These are phyloP conservation scores for Hippopotamyrus pictus DNA, from an alignment of 2,797 vertebrate genomes.

Conservation along the genomic window DNA sequence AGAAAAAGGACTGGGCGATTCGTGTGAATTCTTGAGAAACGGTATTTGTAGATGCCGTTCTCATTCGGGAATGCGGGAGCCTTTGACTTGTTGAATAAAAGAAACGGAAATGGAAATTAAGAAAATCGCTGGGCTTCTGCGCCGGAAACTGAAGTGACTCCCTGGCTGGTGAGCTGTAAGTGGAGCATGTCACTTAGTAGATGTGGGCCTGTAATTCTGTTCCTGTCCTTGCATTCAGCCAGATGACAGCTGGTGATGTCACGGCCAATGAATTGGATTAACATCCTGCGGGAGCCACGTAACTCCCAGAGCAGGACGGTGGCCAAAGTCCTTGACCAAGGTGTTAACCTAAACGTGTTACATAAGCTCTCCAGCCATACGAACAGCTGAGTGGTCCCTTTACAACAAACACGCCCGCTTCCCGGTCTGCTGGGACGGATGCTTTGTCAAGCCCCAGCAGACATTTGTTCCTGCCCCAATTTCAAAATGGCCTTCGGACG, in stretches of 20 bases:
- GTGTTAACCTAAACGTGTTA: background rate
- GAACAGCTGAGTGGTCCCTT: background rate
- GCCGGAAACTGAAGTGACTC: background rate
- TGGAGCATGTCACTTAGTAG: slow-evolving; percentile 71
- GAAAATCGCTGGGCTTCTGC: slow-evolving; percentile 16
- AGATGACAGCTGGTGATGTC: background rate
- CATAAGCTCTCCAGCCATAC: background rate
- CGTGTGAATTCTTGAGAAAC: slow-evolving; percentile 51
- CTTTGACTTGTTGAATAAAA: slow-evolving; percentile 42
- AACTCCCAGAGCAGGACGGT: slow-evolving; percentile 25
- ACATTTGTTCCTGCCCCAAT: background rate
- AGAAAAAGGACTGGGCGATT: slow-evolving; percentile 36
- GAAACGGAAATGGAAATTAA: slow-evolving; percentile 10
- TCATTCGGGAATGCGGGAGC: slow-evolving; percentile 62
- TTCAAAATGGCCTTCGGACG: background rate
- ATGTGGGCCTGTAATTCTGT: slow-evolving; percentile 62
- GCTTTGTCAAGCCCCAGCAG: background rate
- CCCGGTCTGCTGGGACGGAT: background rate
- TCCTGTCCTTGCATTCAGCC: slow-evolving; percentile 54
- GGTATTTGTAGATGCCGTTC: slow-evolving; percentile 49
- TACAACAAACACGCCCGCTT: background rate
- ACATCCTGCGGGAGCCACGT: slow-evolving; percentile 16
- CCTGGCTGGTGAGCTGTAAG: slow-evolving; percentile 32
- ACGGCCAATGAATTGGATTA: background rate
- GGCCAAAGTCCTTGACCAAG: background rate